Evolutionary conservation across 2,888 invertebrate genomes (phyloP).

Genomic region (Seira sanloemensis): DNA sequence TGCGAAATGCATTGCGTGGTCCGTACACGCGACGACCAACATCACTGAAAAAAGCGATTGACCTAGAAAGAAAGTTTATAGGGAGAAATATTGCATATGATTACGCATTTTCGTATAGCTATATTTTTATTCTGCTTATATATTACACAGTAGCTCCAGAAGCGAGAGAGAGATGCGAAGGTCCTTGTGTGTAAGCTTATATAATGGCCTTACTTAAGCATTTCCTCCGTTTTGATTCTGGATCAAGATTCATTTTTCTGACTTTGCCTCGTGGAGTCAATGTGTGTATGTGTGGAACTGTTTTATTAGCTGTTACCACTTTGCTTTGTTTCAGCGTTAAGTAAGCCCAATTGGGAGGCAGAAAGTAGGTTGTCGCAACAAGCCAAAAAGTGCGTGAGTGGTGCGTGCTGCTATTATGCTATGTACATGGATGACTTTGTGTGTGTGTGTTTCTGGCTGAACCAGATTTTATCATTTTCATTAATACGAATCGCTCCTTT

Average conservation of each 20-base stretch:
- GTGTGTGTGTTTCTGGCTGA: too few relatives aligned
- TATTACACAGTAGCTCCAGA: too few relatives aligned
- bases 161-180: too few relatives aligned
- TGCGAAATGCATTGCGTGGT: conserved; percentile 24
- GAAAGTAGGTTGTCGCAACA: conserved; percentile 60
- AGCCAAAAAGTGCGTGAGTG: conserved; percentile 44
- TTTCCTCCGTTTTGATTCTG: neutral
- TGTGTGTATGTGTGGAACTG: neutral
- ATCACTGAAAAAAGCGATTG: conserved; percentile 66
- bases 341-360: conserved; percentile 47
- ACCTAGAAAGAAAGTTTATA: conserved; percentile 60
- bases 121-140: too few relatives aligned
- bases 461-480: neutral
- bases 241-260: conserved; percentile 6
- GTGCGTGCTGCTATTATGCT: conserved; percentile 18
- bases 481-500: neutral
- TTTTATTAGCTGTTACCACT: conserved; percentile 13
- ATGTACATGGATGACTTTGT: too few relatives aligned
- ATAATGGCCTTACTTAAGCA: neutral
- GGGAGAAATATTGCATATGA: too few relatives aligned
- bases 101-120: neutral
- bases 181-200: too few relatives aligned
- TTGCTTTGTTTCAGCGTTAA: neutral
- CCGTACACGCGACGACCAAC: conserved; percentile 56
- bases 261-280: conserved; percentile 50